Evolutionary conservation across 2,888 invertebrate species (phyloP).

Genomic region (Eustalomyia histrio): DNA sequence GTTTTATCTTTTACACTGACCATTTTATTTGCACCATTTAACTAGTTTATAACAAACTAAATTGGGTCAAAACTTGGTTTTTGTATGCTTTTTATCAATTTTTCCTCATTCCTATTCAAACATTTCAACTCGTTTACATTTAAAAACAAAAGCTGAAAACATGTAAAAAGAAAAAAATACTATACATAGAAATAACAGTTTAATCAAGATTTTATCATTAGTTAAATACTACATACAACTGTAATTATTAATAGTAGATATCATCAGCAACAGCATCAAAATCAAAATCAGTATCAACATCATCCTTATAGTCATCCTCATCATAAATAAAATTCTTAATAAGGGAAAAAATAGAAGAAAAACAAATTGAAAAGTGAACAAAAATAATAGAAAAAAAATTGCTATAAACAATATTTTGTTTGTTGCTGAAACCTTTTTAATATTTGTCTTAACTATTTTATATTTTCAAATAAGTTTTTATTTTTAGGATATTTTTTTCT

Average conservation of each 20-base stretch:
- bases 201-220: conserved; percentile 34
- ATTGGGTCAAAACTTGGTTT: conserved; percentile 38
- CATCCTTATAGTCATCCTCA: neutral
- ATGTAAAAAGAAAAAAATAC: neutral
- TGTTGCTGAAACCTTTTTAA: neutral
- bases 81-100: conserved; percentile 22
- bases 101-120: neutral
- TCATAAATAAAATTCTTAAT: neutral
- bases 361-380: neutral
- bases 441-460: neutral
- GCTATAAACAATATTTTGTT: neutral
- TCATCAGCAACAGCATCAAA: conserved; percentile 3
- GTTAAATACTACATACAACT: conserved; percentile 34
- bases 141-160: neutral
- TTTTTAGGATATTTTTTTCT: neutral
- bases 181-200: conserved; percentile 24
- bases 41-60: conserved; percentile 19
- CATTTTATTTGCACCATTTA: conserved; percentile 39
- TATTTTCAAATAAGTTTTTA: neutral
- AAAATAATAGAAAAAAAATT: neutral
- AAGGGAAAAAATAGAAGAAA: neutral
- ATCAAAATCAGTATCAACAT: neutral
- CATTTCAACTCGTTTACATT: conserved; percentile 9
- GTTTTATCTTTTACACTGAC: neutral
- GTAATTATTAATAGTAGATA: conserved; percentile 32